Conservation (phyloP, 2,113 vertebrate genomes). For the Anguilla rostrata region DNA sequence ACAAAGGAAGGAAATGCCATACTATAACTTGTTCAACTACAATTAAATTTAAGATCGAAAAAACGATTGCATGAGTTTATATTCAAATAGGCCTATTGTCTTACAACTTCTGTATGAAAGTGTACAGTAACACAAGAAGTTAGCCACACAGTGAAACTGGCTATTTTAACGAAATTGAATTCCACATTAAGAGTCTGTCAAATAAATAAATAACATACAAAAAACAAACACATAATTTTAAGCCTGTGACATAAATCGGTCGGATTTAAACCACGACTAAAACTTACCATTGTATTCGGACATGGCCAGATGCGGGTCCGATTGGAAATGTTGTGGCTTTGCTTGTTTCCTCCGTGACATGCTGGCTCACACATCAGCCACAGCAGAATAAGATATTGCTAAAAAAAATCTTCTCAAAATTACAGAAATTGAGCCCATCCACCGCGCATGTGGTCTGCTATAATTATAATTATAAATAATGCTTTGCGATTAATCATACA, state of each 20-base stretch:
- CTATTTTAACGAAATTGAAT: too few relatives aligned
- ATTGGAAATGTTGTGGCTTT: slow-evolving; percentile 84
- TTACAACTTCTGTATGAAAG: too few relatives aligned
- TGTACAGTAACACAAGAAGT: too few relatives aligned
- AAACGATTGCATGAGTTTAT: too few relatives aligned
- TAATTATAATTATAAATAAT: slow-evolving; percentile 95
- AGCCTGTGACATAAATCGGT: slow-evolving; percentile 39
- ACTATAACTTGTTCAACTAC: too few relatives aligned
- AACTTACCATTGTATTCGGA: slow-evolving; percentile 79
- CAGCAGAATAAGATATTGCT: slow-evolving; percentile 97
- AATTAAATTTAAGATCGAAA: too few relatives aligned
- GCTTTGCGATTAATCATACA: slow-evolving; percentile 95
- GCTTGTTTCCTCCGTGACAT: slow-evolving; percentile 89
- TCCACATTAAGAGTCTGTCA: too few relatives aligned
- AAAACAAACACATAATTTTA: too few relatives aligned
- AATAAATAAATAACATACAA: too few relatives aligned
- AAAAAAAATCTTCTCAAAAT: slow-evolving; percentile 94
- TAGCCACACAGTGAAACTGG: too few relatives aligned
- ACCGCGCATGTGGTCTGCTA: slow-evolving; percentile 96
- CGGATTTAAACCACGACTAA: slow-evolving; percentile 32
- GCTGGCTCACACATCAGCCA: slow-evolving; percentile 93
- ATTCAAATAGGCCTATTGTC: too few relatives aligned
- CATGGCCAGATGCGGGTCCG: slow-evolving; percentile 77
- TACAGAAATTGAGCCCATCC: slow-evolving; percentile 97
- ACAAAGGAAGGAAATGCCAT: too few relatives aligned